phyloP scores from a whole-genome alignment of 2,888 invertebrate genomes.

The Lasioglossum marginatum region DNA sequence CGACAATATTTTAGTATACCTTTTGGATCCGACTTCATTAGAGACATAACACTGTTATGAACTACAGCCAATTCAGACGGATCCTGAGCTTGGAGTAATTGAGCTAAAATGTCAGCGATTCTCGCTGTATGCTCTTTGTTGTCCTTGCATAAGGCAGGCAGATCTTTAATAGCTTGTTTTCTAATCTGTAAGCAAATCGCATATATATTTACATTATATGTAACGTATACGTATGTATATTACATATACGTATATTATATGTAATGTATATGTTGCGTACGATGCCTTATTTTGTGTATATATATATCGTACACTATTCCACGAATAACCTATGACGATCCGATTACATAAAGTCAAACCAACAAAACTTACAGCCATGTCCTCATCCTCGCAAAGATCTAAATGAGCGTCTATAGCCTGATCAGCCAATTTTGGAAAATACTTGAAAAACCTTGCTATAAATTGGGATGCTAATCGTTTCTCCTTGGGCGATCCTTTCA shows the following conservation, averaged over 20 bases:
- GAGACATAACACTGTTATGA: slow-evolving; percentile 91
- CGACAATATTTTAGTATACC: slow-evolving; percentile 79
- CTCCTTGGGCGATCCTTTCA: slow-evolving; percentile 95
- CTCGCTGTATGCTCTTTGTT: slow-evolving; percentile 92
- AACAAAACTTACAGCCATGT: slow-evolving; percentile 90
- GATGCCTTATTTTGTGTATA: neutral
- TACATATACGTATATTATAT: neutral
- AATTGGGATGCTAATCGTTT: slow-evolving; percentile 98
- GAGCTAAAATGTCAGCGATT: slow-evolving; percentile 96
- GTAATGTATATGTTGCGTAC: neutral
- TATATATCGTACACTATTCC: neutral
- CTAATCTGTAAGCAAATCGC: slow-evolving; percentile 89
- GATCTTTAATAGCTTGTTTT: slow-evolving; percentile 96
- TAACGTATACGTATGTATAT: neutral
- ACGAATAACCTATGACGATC: neutral
- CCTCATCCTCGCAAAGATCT: slow-evolving; percentile 98
- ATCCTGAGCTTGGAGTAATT: slow-evolving; percentile 95
- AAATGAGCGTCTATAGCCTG: slow-evolving; percentile 96
- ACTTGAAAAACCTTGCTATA: slow-evolving; percentile 96
- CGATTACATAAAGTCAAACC: neutral
- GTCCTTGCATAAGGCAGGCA: slow-evolving; percentile 94
- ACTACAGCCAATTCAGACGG: slow-evolving; percentile 93
- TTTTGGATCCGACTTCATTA: slow-evolving; percentile 91
- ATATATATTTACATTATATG: neutral
- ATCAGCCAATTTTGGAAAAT: slow-evolving; percentile 94